These are phyloP conservation scores for Apomyelois bistriatella DNA, from an alignment of 2,888 invertebrate genomes.

Conservation along the genomic window DNA sequence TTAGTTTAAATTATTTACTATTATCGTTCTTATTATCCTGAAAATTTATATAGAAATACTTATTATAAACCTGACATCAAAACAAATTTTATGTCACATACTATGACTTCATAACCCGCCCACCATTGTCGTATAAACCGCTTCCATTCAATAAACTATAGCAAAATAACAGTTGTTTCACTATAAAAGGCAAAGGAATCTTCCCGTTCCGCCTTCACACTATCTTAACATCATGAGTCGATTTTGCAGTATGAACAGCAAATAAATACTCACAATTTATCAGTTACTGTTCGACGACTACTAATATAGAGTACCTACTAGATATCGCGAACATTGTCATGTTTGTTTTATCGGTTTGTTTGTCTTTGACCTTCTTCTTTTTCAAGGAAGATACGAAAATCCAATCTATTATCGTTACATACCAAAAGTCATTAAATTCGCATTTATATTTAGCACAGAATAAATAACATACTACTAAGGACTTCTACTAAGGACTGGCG, in stretches of 20 bases:
- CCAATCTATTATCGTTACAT: no score
- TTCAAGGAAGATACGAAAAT: no score
- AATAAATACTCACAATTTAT: conserved; percentile 12
- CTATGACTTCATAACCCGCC: neutral
- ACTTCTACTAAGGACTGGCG: no score
- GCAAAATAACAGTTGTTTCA: neutral
- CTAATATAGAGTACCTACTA: neutral
- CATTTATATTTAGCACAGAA: no score
- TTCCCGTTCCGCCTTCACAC: neutral
- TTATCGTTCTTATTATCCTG: no score
- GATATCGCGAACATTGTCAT: neutral
- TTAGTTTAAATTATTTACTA: no score
- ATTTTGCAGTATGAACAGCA: conserved; percentile 11
- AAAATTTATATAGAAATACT: no score
- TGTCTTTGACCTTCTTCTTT: no score
- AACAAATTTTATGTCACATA: neutral
- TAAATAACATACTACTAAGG: no score
- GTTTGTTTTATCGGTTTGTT: no score
- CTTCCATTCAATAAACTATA: neutral
- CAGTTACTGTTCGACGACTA: neutral
- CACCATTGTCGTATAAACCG: neutral
- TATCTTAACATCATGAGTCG: conserved; percentile 7
- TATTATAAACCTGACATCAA: neutral
- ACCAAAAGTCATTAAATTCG: no score
- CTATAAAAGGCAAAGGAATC: neutral